Percentiles rank a stretch among this genome's conserved stretches.
Conservation (phyloP, 2,797 vertebrate species). For the Chrosomus eos region DNA sequence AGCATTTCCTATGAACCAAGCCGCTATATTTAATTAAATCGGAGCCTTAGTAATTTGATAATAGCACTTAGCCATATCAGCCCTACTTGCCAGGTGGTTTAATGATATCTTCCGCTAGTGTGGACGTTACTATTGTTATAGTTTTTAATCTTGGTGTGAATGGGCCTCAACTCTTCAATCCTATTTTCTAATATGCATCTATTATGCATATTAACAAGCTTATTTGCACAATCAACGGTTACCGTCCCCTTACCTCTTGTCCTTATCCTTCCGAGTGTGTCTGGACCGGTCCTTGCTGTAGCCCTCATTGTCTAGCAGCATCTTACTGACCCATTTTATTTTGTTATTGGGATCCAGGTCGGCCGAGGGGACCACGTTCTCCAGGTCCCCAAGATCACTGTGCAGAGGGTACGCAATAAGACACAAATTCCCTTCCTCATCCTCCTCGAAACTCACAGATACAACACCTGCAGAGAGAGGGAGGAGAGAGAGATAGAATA, state of each 20-base stretch:
- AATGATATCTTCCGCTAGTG: background rate
- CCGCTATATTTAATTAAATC: background rate
- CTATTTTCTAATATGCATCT: background rate
- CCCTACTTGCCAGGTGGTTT: background rate
- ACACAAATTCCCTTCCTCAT: slow-evolving; percentile 94
- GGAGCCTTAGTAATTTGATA: background rate
- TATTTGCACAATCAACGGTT: background rate
- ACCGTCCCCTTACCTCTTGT: slow-evolving; percentile 83
- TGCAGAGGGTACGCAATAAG: slow-evolving; percentile 96
- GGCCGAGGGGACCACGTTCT: slow-evolving; percentile 87
- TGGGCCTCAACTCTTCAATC: background rate
- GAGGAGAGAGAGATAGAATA: slow-evolving; percentile 56
- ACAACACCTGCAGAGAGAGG: slow-evolving; percentile 86
- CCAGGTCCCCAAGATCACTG: slow-evolving; percentile 88
- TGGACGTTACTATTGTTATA: background rate
- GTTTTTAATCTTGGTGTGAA: background rate
- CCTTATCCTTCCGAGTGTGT: slow-evolving; percentile 92
- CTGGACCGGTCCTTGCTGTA: slow-evolving; percentile 89
- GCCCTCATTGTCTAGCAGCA: slow-evolving; percentile 92
- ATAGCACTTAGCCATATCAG: background rate
- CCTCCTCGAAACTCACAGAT: slow-evolving; percentile 96
- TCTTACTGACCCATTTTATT: slow-evolving; percentile 94
- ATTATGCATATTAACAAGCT: background rate
- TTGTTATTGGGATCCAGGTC: slow-evolving; percentile 97
- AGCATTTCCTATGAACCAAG: background rate